These are phyloP conservation scores for Mareca strepera DNA, from an alignment of 2,797 vertebrate species.

Conservation along the genomic window DNA sequence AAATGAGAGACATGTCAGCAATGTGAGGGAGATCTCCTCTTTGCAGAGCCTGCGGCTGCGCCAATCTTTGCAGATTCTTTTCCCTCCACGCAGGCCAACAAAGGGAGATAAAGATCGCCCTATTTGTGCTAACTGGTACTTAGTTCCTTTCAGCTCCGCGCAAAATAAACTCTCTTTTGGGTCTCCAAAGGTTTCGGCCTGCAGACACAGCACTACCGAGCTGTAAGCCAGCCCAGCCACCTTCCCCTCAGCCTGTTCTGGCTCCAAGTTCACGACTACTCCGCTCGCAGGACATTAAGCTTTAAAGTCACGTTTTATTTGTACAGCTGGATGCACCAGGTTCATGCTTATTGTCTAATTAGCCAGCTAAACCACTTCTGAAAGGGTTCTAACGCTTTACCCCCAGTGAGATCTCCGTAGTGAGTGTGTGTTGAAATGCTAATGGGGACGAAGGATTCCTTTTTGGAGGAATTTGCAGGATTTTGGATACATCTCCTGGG, in stretches of 20 bases:
- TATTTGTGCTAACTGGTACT: conserved; percentile 75
- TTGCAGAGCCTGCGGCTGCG: conserved; percentile 56
- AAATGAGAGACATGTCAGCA: conserved; percentile 87
- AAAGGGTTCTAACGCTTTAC: conserved; percentile 59
- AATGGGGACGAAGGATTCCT: conserved; percentile 54
- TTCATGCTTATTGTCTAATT: conserved; percentile 66
- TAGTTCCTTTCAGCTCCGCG: conserved; percentile 72
- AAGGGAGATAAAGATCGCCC: conserved; percentile 78
- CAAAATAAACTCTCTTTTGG: conserved; percentile 73
- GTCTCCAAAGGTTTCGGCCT: conserved; percentile 61
- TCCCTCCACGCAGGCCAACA: conserved; percentile 49
- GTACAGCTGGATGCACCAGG: conserved; percentile 67
- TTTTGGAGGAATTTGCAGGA: conserved; percentile 46
- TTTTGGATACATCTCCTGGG: background rate
- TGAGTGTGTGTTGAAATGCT: conserved; percentile 61
- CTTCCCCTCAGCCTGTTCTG: conserved; percentile 46
- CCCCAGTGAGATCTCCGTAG: conserved; percentile 61
- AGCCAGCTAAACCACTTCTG: conserved; percentile 57
- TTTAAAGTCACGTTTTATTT: conserved; percentile 71
- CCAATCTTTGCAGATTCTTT: conserved; percentile 73
- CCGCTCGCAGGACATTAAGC: conserved; percentile 28
- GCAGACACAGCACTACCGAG: conserved; percentile 51
- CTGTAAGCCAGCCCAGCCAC: conserved; percentile 8
- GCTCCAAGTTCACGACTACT: conserved; percentile 48
- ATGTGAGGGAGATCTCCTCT: conserved; percentile 81